A percentile compares a stretch with the other conserved stretches of the same genome.
Evolutionary conservation across 2,888 invertebrate species (phyloP).

Genomic region (Acleris emargana): DNA sequence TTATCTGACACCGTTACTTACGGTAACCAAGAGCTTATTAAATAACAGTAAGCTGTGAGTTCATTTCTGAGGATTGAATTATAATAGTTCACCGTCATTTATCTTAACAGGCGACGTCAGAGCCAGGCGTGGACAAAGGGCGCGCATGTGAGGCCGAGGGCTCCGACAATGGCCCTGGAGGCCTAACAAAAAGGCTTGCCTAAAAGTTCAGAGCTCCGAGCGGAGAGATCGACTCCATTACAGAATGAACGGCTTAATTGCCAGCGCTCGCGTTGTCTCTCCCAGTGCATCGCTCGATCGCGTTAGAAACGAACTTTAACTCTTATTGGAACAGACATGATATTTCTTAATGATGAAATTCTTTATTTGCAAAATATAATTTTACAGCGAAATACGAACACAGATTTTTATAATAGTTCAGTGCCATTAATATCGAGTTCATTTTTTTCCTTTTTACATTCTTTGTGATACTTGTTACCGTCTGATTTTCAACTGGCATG

Average conservation of each 20-base stretch:
- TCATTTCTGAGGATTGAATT: conserved; percentile 55
- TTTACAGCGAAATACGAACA: too few relatives aligned
- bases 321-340: neutral
- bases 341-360: neutral
- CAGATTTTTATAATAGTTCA: too few relatives aligned
- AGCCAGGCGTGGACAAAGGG: conserved; percentile 67
- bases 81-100: conserved; percentile 74
- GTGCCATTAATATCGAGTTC: too few relatives aligned
- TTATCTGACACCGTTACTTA: conserved; percentile 39
- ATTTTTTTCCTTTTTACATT: too few relatives aligned
- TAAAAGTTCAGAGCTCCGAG: conserved; percentile 56
- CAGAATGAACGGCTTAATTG: conserved; percentile 36
- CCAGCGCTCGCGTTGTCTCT: conserved; percentile 5
- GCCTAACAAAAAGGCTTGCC: conserved; percentile 56
- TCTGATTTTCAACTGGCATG: too few relatives aligned
- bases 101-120: conserved; percentile 70
- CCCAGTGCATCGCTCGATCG: neutral
- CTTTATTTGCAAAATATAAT: too few relatives aligned
- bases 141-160: conserved; percentile 65
- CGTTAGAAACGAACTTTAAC: neutral
- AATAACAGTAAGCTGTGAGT: conserved; percentile 54
- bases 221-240: conserved; percentile 49
- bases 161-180: conserved; percentile 53
- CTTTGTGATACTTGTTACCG: too few relatives aligned
- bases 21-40: conserved; percentile 40